Evolutionary conservation across 2,113 vertebrate genomes (phyloP), one percentile per base, ranked within the genome.

Genomic region (Pachypanchax playfairii): DNA sequence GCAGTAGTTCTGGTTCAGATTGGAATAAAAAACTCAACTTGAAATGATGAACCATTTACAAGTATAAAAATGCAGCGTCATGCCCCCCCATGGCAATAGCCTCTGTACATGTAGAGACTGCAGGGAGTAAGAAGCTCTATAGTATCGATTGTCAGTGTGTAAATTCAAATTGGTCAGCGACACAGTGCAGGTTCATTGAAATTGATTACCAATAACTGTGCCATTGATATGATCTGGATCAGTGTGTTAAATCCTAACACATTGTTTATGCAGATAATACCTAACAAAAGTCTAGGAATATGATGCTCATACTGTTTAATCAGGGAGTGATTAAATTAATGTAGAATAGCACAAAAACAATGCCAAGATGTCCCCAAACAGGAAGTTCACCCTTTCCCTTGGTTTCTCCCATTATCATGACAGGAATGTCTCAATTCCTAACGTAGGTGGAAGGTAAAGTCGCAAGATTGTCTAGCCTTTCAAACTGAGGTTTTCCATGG

Each of bases 171-270:
- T 24, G 36, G 13, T 78, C 77, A 59, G 70, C 60, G 67, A 59
- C 35, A 25, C 51, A 42, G 22, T 43, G 46, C 26, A 66, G 63
- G 65, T 82, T 84, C 79, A 83, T 83, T 79, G 51, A 74, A 59
- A 88, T 78, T 84, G 82, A 87, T 84, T 74, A 74, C 47, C 79
- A 53, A 59, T 87, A 21, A 47, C 6, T 1, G 7, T 46, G 53
- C 57, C 41, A 65, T 57, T 70, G 65, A 77, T 75, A 71, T 62
- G 36, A 80, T 68, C 51, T 22, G 42, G 31, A 68, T 62, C 61
- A 68, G 55, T 71, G 77, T 65, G 80, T 73, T 66, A 70, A 66
- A 75, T 62, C 42, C 31, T 36, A 4, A 51, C 41, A 4, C 35
- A 62, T 12, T 59, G 41, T 33, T 51, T 36, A 21, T 52, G 51